Conservation (phyloP, 2,888 invertebrate genomes). For the Phorcus lineatus region DNA sequence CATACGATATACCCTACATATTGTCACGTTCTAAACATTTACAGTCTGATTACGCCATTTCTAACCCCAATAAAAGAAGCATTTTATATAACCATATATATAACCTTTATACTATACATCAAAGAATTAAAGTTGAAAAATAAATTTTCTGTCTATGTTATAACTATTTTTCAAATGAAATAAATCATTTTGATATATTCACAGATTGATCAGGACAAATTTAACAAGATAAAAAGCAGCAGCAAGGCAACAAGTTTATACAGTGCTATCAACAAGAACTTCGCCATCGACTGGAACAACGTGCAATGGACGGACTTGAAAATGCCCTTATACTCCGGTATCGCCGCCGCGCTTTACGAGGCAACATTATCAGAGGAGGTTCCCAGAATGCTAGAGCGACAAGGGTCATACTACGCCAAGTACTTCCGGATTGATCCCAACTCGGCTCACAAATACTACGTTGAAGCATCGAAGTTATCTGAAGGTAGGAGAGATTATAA, state of each 20-base stretch:
- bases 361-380: conserved; percentile 25
- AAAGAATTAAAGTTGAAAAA: too few species aligned
- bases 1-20: too few species aligned
- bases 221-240: not conserved
- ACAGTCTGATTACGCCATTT: too few species aligned
- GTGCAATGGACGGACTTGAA: conserved; percentile 54
- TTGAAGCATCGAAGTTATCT: too few species aligned
- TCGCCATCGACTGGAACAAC: conserved; percentile 54
- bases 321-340: conserved; percentile 61
- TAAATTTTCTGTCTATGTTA: too few species aligned
- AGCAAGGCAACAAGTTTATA: not conserved
- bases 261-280: not conserved
- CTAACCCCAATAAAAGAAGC: too few species aligned
- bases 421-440: not conserved
- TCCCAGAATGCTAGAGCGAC: conserved; percentile 8
- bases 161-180: too few species aligned
- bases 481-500: too few species aligned
- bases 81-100: too few species aligned
- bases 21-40: too few species aligned
- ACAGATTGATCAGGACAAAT: not conserved
- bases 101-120: too few species aligned
- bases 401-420: not conserved
- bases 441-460: not conserved
- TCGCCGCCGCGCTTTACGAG: conserved; percentile 52
- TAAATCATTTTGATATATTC: not conserved